Conservation (phyloP, 2,113 vertebrate genomes). For the Crypturellus undulatus region DNA sequence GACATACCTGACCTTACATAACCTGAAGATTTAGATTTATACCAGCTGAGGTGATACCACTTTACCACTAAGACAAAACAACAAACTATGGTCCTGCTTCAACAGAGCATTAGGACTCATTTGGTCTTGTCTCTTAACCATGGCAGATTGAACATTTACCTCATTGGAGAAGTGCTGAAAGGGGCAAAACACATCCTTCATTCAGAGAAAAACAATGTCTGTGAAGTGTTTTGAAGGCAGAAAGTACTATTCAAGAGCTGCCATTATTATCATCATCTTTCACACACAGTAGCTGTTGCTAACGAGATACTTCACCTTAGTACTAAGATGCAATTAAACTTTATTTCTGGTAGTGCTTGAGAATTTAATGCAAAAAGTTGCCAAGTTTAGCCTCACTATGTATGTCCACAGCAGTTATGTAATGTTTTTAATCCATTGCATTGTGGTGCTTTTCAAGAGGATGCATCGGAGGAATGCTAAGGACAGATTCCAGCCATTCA, state of each 20-base stretch:
- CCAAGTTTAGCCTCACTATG: neutral
- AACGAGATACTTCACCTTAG: neutral
- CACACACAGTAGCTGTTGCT: neutral
- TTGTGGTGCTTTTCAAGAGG: neutral
- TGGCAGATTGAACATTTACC: neutral
- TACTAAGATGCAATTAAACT: slow-evolving; percentile 2
- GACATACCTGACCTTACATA: neutral
- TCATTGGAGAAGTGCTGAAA: neutral
- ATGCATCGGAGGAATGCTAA: neutral
- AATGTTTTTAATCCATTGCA: neutral
- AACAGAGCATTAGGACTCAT: neutral
- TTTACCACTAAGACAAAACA: neutral
- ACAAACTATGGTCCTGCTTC: neutral
- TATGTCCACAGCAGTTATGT: neutral
- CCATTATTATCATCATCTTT: neutral
- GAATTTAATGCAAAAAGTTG: neutral
- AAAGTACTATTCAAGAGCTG: neutral
- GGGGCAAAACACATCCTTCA: neutral
- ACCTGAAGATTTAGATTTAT: neutral
- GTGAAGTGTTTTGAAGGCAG: neutral
- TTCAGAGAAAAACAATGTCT: neutral
- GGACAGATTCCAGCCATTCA: neutral
- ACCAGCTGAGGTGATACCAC: neutral
- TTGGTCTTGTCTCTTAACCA: neutral
- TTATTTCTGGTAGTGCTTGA: neutral